A percentile compares a stretch with the other conserved stretches of the same genome.
phyloP scores from a whole-genome alignment of 2,797 vertebrate genomes.

The Erethizon dorsatum region DNA sequence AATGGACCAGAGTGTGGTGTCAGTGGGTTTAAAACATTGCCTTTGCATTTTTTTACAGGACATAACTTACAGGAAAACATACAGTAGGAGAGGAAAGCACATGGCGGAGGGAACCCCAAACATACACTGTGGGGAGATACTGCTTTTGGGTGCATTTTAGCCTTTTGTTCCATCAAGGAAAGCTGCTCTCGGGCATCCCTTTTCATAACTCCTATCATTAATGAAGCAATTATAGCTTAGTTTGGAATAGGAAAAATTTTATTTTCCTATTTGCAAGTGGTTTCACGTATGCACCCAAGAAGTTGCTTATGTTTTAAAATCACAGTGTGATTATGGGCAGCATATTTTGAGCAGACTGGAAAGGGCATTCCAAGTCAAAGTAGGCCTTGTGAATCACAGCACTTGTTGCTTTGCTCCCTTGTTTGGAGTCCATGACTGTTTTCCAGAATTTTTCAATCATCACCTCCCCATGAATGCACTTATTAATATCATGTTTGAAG shows the following conservation, averaged over 20 bases:
- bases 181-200: neutral
- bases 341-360: neutral
- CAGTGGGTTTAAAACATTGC: neutral
- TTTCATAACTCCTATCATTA: neutral
- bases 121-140: neutral
- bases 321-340: too few relatives aligned
- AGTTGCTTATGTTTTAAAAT: neutral
- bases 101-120: neutral
- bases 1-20: neutral
- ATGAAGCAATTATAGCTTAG: neutral
- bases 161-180: neutral
- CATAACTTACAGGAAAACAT: accelerated
- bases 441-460: neutral
- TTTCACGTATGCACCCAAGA: neutral
- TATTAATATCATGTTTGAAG: accelerated
- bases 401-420: too few relatives aligned
- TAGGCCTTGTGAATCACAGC: neutral
- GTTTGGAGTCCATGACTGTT: neutral
- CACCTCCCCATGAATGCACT: neutral
- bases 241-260: neutral
- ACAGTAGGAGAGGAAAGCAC: too few relatives aligned
- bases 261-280: neutral
- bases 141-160: neutral
- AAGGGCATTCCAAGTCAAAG: neutral
- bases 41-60: neutral